These are phyloP conservation scores for Helarctos malayanus DNA, from an alignment of 2,797 vertebrate species.

Conservation along the genomic window DNA sequence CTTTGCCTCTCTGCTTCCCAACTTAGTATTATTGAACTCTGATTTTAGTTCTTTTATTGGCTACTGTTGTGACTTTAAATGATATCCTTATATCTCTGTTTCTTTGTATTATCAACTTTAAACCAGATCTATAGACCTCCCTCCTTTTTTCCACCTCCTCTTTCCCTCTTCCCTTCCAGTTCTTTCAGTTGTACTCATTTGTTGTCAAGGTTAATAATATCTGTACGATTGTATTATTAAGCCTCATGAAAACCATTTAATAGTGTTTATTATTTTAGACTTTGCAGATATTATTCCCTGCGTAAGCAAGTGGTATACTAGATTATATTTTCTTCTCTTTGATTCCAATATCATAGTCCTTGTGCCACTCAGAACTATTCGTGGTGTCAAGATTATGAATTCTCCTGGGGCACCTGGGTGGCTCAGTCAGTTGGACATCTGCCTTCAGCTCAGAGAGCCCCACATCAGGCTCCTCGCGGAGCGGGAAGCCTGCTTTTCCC, in stretches of 20 bases:
- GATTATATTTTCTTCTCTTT: background rate
- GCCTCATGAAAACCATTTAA: background rate
- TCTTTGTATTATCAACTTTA: background rate
- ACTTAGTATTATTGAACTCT: background rate
- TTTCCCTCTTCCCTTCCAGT: background rate
- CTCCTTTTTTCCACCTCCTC: background rate
- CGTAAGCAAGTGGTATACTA: background rate
- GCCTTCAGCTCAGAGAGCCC: background rate
- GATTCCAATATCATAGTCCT: background rate
- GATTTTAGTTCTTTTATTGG: background rate
- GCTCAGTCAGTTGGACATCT: background rate
- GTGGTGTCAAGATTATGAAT: background rate
- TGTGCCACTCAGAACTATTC: background rate
- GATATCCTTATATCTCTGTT: background rate
- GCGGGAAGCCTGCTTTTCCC: no score
- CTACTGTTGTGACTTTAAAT: background rate
- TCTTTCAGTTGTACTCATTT: background rate
- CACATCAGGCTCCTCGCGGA: no score
- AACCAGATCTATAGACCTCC: background rate
- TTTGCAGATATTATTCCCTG: background rate
- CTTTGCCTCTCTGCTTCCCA: background rate
- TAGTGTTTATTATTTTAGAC: background rate
- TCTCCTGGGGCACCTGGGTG: background rate
- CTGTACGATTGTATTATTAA: background rate
- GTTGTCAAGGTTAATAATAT: background rate